These are phyloP conservation scores for Torymus aiolomorphi DNA, from an alignment of 2,888 invertebrate species.

Conservation along the genomic window DNA sequence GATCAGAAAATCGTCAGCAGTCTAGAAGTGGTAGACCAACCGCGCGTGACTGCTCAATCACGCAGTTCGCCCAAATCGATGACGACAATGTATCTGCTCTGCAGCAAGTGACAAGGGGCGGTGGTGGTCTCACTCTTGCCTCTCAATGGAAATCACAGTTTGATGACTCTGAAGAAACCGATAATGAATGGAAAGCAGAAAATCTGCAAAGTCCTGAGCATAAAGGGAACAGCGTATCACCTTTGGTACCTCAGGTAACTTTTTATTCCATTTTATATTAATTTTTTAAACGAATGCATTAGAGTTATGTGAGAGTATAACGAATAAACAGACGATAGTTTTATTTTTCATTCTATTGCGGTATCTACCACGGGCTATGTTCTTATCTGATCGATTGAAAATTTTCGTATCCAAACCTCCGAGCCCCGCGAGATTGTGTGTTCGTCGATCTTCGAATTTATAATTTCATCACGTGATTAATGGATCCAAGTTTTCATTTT, in stretches of 20 bases:
- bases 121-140: slow-evolving; percentile 89
- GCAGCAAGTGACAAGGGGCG: slow-evolving; percentile 92
- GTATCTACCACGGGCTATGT: no score
- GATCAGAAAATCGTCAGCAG: slow-evolving; percentile 66
- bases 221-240: slow-evolving; percentile 68
- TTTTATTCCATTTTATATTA: no score
- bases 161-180: slow-evolving; percentile 95
- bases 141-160: slow-evolving; percentile 98
- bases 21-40: slow-evolving; percentile 72
- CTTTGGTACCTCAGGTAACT: slow-evolving; percentile 70
- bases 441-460: no score
- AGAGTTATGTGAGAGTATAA: no score
- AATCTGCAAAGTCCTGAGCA: slow-evolving; percentile 76
- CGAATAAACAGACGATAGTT: no score
- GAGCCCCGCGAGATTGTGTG: no score
- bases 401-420: no score
- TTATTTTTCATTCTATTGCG: background rate
- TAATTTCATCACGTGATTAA: no score
- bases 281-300: no score
- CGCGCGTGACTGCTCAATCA: slow-evolving; percentile 86
- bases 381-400: no score
- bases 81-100: slow-evolving; percentile 93
- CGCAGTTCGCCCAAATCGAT: slow-evolving; percentile 94
- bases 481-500: no score
- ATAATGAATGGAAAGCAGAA: slow-evolving; percentile 95